Base-by-base conservation (phyloP, 1,140 invertebrate genomes). In the Dolichoris vasculosae region DNA sequence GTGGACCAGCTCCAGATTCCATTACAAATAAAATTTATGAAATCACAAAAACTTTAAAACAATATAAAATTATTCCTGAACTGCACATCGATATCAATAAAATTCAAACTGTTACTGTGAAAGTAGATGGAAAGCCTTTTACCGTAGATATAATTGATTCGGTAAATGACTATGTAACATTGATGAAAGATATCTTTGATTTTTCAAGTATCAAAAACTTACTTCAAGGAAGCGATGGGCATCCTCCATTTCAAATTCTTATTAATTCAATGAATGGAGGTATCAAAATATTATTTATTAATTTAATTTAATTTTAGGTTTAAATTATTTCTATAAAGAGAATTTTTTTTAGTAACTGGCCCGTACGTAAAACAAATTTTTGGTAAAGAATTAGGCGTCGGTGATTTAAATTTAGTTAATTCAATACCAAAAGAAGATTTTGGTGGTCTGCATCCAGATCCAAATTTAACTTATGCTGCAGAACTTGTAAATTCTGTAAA, bases 121-220 rank as follows among this genome's bases (percentile, higher is more conserved):
- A 96, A 94, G 94, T 97, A 40, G 96, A 96, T 88, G 97, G 95
- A 51, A 94, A 94, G 78, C 90, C 95, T 30, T 99, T 99, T 92
- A 95, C 94, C 15, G 96, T 99, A 13, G 96, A 99, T 90, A 95
- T 99, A 0, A 96, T 99, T 85, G 98, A 99, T 93, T 96, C 97
- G 0, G 97, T 99, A 4, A 94, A 95, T 26, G 97, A 99, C 92
- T 99, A 99, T 92, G 94, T 98, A 0, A 93, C 94, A 2, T 95
- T 98, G 71, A 99, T 99, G 98, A 98, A 99, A 92, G 95, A 97
- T 88, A 99, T 99, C 88, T 99, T 99, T 94, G 98, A 99, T 94
- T 99, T 99, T 94, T 90, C 93, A 82, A 95, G 95, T 88, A 95
- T 99, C 48, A 97, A 95, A 90, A 92, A 94, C 0, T 94, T 98